phyloP scores from a whole-genome alignment of 1,140 invertebrate species.

The Patella vulgata region DNA sequence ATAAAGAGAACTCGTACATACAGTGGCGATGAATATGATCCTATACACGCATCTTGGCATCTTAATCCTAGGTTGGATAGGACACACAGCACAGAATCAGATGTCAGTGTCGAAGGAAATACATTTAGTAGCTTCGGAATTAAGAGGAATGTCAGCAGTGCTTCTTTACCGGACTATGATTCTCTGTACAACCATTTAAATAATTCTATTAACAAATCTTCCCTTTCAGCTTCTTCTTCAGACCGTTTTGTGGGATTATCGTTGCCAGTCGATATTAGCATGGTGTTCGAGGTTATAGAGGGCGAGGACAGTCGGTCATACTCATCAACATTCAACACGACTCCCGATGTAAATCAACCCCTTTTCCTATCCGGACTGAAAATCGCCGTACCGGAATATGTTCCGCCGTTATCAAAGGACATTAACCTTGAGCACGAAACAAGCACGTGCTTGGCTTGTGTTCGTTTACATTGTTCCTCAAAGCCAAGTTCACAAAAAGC shows the following conservation, averaged over 20 bases:
- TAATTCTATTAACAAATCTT: conserved; percentile 23
- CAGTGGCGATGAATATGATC: conserved; percentile 58
- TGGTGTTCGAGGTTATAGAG: conserved; percentile 65
- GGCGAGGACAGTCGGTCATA: conserved; percentile 54
- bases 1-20: conserved; percentile 74
- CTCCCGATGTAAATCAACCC: conserved; percentile 8
- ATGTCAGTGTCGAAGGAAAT: conserved; percentile 31
- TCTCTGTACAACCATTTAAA: conserved; percentile 10
- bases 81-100: conserved; percentile 31
- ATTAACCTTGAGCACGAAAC: conserved; percentile 16
- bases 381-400: conserved; percentile 3
- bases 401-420: conserved; percentile 32
- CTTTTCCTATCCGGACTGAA: conserved; percentile 8
- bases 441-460: conserved; percentile 29
- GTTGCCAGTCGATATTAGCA: conserved; percentile 63
- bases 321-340: conserved; percentile 4
- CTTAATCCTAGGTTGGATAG: conserved; percentile 10
- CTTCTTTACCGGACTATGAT: conserved; percentile 53
- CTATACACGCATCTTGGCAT: conserved; percentile 12
- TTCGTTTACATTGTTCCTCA: too few relatives aligned
- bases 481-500: too few relatives aligned
- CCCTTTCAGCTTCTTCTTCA: conserved; percentile 7
- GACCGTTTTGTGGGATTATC: conserved; percentile 78
- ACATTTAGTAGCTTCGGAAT: conserved; percentile 15
- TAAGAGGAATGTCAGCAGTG: conserved; percentile 45